phyloP scores from a whole-genome alignment of 2,888 invertebrate species.

The Margaritifera margaritifera region DNA sequence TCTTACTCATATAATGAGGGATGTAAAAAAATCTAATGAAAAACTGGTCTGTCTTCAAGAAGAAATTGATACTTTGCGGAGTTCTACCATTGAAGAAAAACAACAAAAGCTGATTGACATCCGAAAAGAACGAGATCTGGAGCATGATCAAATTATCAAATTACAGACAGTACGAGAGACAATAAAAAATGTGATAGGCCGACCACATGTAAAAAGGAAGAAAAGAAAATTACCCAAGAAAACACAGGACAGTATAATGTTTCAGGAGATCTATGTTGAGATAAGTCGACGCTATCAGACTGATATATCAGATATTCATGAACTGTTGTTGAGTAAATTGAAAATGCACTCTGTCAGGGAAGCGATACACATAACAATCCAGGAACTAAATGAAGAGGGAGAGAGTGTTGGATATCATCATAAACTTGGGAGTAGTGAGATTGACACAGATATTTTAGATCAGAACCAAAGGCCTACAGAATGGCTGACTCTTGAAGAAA shows the following conservation, averaged over 20 bases:
- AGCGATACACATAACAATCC: constrained; percentile 47
- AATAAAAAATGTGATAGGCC: constrained; percentile 50
- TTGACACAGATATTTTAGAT: constrained; percentile 39
- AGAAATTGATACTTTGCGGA: constrained; percentile 46
- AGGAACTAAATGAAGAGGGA: constrained; percentile 37
- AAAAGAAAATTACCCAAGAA: constrained; percentile 32
- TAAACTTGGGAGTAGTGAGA: constrained; percentile 32
- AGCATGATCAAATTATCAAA: constrained; percentile 35
- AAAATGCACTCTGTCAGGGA: constrained; percentile 62
- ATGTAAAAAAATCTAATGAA: constrained; percentile 42
- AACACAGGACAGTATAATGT: constrained; percentile 28
- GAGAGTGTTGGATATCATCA: constrained; percentile 37
- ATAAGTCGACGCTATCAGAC: constrained; percentile 38
- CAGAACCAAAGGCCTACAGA: constrained; percentile 44
- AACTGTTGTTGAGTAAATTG: constrained; percentile 53
- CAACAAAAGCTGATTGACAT: constrained; percentile 20
- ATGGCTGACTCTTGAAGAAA: constrained; percentile 60
- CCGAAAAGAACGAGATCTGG: constrained; percentile 41
- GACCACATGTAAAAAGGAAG: constrained; percentile 30
- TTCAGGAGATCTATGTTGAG: constrained; percentile 58
- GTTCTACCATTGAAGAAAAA: constrained; percentile 20
- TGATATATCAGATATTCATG: constrained; percentile 49
- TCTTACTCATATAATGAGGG: constrained; percentile 51
- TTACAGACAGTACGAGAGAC: constrained; percentile 53
- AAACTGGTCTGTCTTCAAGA: constrained; percentile 42